phyloP scores from a whole-genome alignment of 2,113 vertebrate genomes.

The Cochlearius cochlearius region DNA sequence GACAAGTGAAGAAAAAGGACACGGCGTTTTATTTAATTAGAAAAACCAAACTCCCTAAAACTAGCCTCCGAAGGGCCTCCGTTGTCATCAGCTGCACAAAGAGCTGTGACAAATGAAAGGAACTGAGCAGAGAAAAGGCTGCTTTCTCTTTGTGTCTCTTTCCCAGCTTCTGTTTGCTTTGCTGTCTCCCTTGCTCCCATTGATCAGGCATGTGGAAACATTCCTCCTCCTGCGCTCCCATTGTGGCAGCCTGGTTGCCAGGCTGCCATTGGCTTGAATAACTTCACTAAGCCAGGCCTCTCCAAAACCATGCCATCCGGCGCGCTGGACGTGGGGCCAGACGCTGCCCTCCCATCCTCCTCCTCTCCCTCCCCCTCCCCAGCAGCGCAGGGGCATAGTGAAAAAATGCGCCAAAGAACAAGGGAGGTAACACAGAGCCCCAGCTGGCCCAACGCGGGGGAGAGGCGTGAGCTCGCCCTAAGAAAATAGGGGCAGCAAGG shows the following conservation, averaged over 20 bases:
- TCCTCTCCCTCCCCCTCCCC: conserved; percentile 16
- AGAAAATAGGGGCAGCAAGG: background rate
- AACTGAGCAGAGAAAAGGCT: conserved; percentile 70
- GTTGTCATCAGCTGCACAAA: conserved; percentile 77
- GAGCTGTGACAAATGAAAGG: conserved; percentile 80
- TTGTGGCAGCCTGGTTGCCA: conserved; percentile 81
- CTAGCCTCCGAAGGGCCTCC: conserved; percentile 71
- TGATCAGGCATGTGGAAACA: conserved; percentile 89
- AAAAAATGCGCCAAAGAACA: conserved; percentile 54
- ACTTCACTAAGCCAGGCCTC: conserved; percentile 72
- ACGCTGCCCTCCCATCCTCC: conserved; percentile 45
- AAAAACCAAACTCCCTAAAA: conserved; percentile 70
- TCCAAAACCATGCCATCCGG: conserved; percentile 69
- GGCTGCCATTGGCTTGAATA: conserved; percentile 78
- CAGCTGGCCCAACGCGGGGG: background rate
- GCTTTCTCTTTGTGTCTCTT: conserved; percentile 80
- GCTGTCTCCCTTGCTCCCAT: conserved; percentile 82
- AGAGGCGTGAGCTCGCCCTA: background rate
- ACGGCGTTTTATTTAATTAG: conserved; percentile 55
- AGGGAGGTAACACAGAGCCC: background rate
- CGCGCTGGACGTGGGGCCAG: conserved; percentile 38
- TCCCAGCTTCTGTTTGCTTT: conserved; percentile 84
- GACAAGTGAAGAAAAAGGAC: conserved; percentile 65
- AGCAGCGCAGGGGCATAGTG: conserved; percentile 18
- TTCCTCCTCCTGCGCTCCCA: conserved; percentile 81